These are phyloP conservation scores for Trissolcus brochymenae DNA, from an alignment of 2,888 invertebrate genomes.

Conservation along the genomic window DNA sequence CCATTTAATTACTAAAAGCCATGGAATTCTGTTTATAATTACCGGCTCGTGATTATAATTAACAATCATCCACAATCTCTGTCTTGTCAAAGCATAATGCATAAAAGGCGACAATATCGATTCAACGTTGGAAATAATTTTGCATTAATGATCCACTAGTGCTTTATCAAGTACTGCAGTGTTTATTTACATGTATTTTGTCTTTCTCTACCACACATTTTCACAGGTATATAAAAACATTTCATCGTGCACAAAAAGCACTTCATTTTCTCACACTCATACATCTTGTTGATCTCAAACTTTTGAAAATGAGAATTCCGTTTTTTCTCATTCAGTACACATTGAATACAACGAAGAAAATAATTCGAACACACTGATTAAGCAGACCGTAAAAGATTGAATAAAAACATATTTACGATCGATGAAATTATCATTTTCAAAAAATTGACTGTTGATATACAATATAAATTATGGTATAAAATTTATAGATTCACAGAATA, in stretches of 20 bases:
- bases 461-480: not conserved
- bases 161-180: conserved; percentile 2
- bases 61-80: conserved; percentile 5
- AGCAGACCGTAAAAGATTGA: no score
- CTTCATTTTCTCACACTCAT: no score
- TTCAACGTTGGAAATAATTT: not conserved
- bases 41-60: not conserved
- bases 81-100: conserved; percentile 2
- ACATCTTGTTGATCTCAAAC: no score
- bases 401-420: no score
- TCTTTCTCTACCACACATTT: not conserved
- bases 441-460: no score
- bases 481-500: conserved; percentile 4
- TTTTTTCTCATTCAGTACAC: no score
- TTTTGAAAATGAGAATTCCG: no score
- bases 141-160: not conserved
- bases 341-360: no score
- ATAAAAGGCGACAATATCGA: conserved; percentile 3
- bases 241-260: no score
- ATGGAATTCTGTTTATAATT: not conserved
- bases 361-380: no score
- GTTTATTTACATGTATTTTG: conserved; percentile 6
- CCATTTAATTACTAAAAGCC: not conserved
- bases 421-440: no score
- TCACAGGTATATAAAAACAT: conserved; percentile 9